phyloP scores from a whole-genome alignment of 2,888 invertebrate species.

The Dynastes hyllus region DNA sequence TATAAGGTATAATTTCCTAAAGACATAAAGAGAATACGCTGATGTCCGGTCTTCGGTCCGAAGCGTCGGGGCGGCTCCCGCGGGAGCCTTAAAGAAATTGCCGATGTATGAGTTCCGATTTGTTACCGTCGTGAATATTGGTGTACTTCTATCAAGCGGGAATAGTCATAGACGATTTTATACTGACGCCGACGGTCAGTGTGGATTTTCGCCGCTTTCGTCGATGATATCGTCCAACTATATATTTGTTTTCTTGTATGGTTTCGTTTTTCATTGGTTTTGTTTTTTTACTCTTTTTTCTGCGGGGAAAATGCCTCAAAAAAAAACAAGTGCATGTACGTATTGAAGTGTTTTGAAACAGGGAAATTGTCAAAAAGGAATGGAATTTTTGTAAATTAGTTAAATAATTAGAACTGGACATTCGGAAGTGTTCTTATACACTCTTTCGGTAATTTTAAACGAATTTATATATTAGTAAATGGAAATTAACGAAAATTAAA shows the following conservation, averaged over 20 bases:
- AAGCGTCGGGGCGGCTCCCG: slow-evolving; percentile 60
- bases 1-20: slow-evolving; percentile 71
- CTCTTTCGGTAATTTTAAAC: too few species aligned
- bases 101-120: slow-evolving; percentile 71
- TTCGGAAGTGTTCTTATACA: too few species aligned
- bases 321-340: not conserved
- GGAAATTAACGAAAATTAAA: too few species aligned
- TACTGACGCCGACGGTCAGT: slow-evolving; percentile 24
- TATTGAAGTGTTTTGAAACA: too few species aligned
- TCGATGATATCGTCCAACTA: too few species aligned
- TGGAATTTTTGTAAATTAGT: too few species aligned
- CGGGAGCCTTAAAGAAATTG: slow-evolving; percentile 71
- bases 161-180: slow-evolving; percentile 58
- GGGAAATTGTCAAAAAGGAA: too few species aligned
- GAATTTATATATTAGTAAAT: too few species aligned
- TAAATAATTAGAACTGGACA: too few species aligned
- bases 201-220: slow-evolving; percentile 17
- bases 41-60: slow-evolving; percentile 66
- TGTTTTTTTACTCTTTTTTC: not conserved
- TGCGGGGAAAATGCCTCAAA: not conserved
- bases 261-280: not conserved
- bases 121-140: slow-evolving; percentile 65
- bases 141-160: slow-evolving; percentile 62
- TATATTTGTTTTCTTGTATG: not conserved
- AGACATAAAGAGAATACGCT: slow-evolving; percentile 71